Evolutionary conservation across 2,113 vertebrate species (phyloP).

Genomic region (Desmodus rotundus): DNA sequence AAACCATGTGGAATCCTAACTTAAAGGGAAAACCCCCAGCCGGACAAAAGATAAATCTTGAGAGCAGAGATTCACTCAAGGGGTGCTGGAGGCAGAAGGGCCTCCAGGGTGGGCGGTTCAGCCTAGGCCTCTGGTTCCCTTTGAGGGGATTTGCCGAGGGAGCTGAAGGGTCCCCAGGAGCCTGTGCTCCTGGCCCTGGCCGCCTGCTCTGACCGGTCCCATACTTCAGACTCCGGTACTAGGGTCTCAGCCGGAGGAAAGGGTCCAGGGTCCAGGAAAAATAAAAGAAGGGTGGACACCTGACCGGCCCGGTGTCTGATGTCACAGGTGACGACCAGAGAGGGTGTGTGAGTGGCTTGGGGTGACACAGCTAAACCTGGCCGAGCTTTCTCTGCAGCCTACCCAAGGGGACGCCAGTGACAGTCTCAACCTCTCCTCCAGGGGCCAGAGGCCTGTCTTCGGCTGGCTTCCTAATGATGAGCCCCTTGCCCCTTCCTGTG

Average conservation of each 20-base stretch:
- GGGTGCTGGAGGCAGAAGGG: too few relatives aligned
- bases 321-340: neutral
- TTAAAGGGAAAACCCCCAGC: neutral
- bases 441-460: neutral
- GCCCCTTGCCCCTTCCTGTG: neutral
- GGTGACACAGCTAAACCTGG: neutral
- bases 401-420: accelerated
- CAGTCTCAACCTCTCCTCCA: accelerated
- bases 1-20: neutral
- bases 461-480: accelerated
- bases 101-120: neutral
- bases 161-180: neutral
- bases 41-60: too few relatives aligned
- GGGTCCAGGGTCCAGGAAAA: neutral
- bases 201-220: neutral
- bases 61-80: neutral
- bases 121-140: too few relatives aligned
- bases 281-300: neutral
- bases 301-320: neutral
- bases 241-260: neutral
- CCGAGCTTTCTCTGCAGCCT: neutral
- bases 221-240: accelerated
- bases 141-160: too few relatives aligned
- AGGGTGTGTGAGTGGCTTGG: neutral
- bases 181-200: neutral